phyloP scores from a whole-genome alignment of 2,888 invertebrate genomes.

The Philereme transversata region DNA sequence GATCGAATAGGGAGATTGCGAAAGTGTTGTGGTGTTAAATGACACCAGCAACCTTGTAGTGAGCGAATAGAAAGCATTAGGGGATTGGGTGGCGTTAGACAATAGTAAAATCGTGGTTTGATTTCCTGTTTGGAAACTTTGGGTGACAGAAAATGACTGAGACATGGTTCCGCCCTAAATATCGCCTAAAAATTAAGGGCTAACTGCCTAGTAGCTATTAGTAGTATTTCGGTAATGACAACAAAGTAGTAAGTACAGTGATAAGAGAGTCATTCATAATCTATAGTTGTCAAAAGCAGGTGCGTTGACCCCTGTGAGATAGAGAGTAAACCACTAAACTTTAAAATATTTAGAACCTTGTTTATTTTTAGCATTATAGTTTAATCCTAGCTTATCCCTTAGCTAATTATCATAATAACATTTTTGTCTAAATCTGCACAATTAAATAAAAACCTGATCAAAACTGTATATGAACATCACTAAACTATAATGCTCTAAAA shows the following conservation, averaged over 20 bases:
- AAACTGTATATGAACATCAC: too few relatives aligned
- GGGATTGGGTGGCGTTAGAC: conserved; percentile 61
- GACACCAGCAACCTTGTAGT: conserved; percentile 76
- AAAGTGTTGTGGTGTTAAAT: conserved; percentile 72
- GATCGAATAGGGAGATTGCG: conserved; percentile 72
- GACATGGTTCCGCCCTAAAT: conserved; percentile 17
- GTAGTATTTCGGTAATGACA: conserved; percentile 18
- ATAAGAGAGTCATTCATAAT: conserved; percentile 24
- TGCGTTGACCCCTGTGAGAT: conserved; percentile 19
- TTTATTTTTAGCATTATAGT: too few relatives aligned
- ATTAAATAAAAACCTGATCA: too few relatives aligned
- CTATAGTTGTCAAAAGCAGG: conserved; percentile 19
- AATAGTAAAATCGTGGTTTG: conserved; percentile 63
- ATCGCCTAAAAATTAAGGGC: conserved; percentile 1
- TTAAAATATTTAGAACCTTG: background rate
- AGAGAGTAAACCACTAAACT: conserved; percentile 1
- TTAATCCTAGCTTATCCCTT: too few relatives aligned
- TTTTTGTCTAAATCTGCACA: too few relatives aligned
- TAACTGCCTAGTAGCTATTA: conserved; percentile 8
- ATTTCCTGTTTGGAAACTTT: conserved; percentile 55
- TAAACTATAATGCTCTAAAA: too few relatives aligned
- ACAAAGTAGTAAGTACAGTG: conserved; percentile 16
- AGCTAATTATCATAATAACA: too few relatives aligned
- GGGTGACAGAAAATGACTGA: conserved; percentile 3
- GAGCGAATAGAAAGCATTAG: conserved; percentile 75